These are phyloP conservation scores for Anseranas semipalmata DNA, from an alignment of 2,113 vertebrate species.

Conservation along the genomic window DNA sequence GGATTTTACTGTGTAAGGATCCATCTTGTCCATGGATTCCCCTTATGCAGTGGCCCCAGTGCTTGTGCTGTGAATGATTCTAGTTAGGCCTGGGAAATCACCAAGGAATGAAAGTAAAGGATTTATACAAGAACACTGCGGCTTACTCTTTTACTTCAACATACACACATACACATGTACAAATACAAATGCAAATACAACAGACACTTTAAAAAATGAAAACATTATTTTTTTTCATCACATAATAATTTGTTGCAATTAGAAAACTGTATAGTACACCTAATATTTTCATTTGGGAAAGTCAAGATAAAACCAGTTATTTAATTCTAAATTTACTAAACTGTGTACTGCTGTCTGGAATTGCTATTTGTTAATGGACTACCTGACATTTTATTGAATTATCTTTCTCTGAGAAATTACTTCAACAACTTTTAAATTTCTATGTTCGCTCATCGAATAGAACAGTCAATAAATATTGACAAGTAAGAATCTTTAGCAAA, in stretches of 20 bases:
- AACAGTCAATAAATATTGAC: neutral
- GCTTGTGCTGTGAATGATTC: neutral
- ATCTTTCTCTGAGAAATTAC: neutral
- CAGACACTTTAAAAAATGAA: neutral
- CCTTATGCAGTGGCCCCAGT: neutral
- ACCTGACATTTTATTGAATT: neutral
- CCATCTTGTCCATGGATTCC: accelerated
- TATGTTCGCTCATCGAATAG: neutral
- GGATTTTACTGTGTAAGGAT: neutral
- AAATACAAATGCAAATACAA: neutral
- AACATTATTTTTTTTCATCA: accelerated
- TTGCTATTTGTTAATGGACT: neutral
- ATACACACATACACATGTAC: neutral
- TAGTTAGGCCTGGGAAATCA: neutral
- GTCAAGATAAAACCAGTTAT: neutral
- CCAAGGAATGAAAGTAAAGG: neutral
- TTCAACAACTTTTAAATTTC: neutral
- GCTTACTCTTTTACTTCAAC: neutral
- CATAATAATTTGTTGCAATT: neutral
- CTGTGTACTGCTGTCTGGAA: neutral
- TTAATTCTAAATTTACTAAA: neutral
- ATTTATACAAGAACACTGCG: neutral
- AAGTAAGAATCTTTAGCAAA: neutral
- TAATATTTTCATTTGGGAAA: neutral
- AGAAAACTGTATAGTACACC: neutral